Base-by-base conservation (phyloP, 35 echinoderm and acorn worm species). In the Nesometra sesokonis region DNA sequence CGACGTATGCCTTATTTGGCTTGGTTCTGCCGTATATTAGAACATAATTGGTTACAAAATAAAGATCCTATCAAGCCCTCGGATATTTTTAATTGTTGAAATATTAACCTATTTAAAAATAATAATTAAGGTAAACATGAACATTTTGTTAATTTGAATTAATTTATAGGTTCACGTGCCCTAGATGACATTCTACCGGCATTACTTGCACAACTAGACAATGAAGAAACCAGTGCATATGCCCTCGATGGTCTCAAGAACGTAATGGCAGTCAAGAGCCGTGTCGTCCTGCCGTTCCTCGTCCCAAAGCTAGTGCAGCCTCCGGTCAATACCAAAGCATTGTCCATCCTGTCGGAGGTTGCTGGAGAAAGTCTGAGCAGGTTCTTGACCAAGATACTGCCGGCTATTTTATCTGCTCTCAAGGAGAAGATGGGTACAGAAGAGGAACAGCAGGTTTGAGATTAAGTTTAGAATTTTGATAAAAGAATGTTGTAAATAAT, bases 231-330 rank as follows among this genome's bases (percentile, higher is more conserved):
- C 77, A 87, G 92, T 34, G 87, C 87, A 19, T 94, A 82, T 84
- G 96, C 96, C 21, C 88, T 99, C 15, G 96, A 99, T 85, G 96
- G 96, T 33, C 88, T 99, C 34, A 99, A 92, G 77, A 87, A 99
- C 80, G 96, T 99, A 8, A 99, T 99, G 96, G 85, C 90, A 2
- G 93, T 99, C 47, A 99, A 99, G 84, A 99, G 90, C 35, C 85
- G 90, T 67, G 96, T 99, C 77, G 96, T 99, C 17, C 76, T 99
- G 40, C 96, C 96, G 0, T 99, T 92, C 92, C 82, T 99, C 0
- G 87, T 99, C 30, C 96, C 96, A 27, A 98, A 98, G 95, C 77
- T 99, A 32, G 92, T 91, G 35, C 83, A 89, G 34, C 85, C 87
- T 27, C 96, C 96, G 29, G 96, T 99, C 0, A 99, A 99, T 47